Percentiles rank a stretch among this genome's conserved stretches.
phyloP scores from a whole-genome alignment of 2,797 vertebrate species.

The Sebastes paucispinis region DNA sequence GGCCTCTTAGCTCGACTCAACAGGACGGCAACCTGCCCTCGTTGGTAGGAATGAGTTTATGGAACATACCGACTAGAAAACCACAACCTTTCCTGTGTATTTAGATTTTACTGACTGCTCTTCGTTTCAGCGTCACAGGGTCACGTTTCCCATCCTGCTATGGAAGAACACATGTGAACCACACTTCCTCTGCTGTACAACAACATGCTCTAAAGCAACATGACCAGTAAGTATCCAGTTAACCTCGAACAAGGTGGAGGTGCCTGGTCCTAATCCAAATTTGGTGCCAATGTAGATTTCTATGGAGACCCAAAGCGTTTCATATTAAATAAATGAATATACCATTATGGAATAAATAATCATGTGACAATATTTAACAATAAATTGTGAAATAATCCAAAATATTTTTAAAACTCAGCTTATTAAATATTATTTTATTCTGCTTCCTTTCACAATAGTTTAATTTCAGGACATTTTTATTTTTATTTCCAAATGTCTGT shows the following conservation, averaged over 20 bases:
- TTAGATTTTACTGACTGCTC: constrained; percentile 17
- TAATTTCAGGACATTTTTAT: neutral
- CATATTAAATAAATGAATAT: neutral
- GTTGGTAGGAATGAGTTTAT: constrained; percentile 32
- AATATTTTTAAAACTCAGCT: neutral
- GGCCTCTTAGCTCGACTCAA: neutral
- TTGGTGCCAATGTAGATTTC: neutral
- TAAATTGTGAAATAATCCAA: neutral
- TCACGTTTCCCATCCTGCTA: constrained; percentile 27
- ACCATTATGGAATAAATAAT: neutral
- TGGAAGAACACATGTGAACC: constrained; percentile 40
- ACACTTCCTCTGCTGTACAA: constrained; percentile 2
- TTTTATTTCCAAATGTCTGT: neutral
- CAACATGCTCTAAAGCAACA: constrained; percentile 3
- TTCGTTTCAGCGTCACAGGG: neutral
- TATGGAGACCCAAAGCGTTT: neutral
- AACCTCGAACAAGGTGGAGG: constrained; percentile 19
- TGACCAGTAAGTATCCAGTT: neutral
- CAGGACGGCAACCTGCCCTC: constrained; percentile 16
- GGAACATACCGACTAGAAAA: constrained; percentile 23
- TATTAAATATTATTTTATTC: neutral
- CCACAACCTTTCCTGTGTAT: constrained; percentile 2
- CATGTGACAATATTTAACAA: neutral
- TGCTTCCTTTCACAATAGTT: neutral
- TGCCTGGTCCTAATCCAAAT: neutral